Evolutionary conservation across 1,140 invertebrate genomes (phyloP), one percentile per base, ranked within the genome.

Genomic region (Palaemon carinicauda): DNA sequence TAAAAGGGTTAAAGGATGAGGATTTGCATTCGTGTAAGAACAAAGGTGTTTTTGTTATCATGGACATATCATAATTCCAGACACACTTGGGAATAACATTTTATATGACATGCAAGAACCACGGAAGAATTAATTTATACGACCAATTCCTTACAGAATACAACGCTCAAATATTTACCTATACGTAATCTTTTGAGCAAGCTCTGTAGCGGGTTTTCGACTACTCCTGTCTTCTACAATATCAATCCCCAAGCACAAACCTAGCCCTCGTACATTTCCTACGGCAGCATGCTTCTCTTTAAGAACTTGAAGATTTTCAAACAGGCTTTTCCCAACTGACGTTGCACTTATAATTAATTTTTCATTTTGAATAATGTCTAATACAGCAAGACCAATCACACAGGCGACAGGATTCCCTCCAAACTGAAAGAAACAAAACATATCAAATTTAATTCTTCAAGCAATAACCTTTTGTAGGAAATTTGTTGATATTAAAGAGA

Each of bases 401-500:
- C 90, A 89, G 29, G 88, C 84, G 5, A 91, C 90, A 15, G 89
- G 88, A 71, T 90, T 90, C 90, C 94, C 93, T 52, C 93, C 93
- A 89, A 94, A 90, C 87, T 88, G 81, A 29, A 24, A n/a, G 24
- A 56, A 31, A 69, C 2, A 88, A 54, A 87, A 75, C 50, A 82
- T 21, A 31, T 24, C 15, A 50, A n/a, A 80, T 29, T 41, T 4
- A 31, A 33, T 80, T 19, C 27, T 60, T 29, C n/a, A 56, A 24
- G 21, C 24, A 14, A 24, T 17, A 52, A 52, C 7, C 17, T 27
- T 29, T 5, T 5, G 24, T 9, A 31, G 24, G 41, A 41, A 9
- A 41, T 12, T n/a, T 3, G 12, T 12, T 41, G 5, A 41, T 9
- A 41, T 41, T 9, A 12, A 41, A 9, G 33, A 41, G 3, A 41